Evolutionary conservation across 2,888 invertebrate species (phyloP), one percentile per base, ranked within the genome.

Genomic region (Syritta pipiens): DNA sequence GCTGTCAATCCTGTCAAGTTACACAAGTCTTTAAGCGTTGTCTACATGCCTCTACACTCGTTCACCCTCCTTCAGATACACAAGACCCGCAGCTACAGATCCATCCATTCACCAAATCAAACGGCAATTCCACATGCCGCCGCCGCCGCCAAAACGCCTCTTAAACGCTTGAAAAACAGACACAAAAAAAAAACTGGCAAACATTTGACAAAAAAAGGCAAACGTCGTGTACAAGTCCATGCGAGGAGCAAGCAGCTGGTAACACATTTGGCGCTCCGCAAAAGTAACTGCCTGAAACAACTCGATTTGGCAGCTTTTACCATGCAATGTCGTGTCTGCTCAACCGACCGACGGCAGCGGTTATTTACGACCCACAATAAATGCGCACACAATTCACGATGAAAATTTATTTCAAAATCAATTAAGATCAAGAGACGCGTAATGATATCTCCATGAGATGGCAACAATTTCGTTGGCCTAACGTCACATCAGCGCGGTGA

Each of bases 1-100:
- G 57, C 59, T 74, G 74, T 74, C 74, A 74, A 74, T 67, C 67
- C 57, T 59, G 67, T 51, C 67, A 59, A 46, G 57, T 59, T 49
- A 59, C 59, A 59, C 59, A 67, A 51, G 28, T 67, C 49, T 69
- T 59, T 35, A 59, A 69, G 68, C 49, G 59, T 57, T 59, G 49
- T 68, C 49, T 40, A 68, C 37, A 57, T 37, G 22, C 37, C 37
- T 57, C 46, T 28, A 19, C 22, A n/a, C n/a, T n/a, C n/a, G n/a
- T 30, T 57, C 37, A 19, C 26, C n/a, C n/a, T n/a, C n/a, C n/a
- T n/a, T n/a, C 20, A 1, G 10, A 24, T 17, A 14, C 7, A 22
- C 12, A 9, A 26, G 40, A 28, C 19, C 24, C 19, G 10, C 28
- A 19, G 22, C 46, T 37, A 46, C 20, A n/a, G 12, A 53, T 55